Percentiles rank a stretch among this genome's conserved stretches.
Conservation (phyloP, 2,113 vertebrate genomes). For the Centrocercus urophasianus region DNA sequence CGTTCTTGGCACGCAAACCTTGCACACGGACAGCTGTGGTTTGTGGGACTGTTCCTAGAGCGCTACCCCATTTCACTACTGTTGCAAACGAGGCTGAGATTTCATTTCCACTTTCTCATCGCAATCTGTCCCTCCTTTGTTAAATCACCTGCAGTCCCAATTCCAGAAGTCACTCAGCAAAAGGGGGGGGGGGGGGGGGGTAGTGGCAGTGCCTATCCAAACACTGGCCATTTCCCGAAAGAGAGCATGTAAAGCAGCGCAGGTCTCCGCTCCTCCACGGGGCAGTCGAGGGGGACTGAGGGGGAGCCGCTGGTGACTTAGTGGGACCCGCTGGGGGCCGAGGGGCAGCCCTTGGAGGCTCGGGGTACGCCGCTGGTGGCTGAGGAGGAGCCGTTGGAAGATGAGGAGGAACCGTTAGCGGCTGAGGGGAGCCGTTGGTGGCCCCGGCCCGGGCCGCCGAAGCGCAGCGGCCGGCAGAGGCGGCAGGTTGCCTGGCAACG, state of each 20-base stretch:
- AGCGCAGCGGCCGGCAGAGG: too few relatives aligned
- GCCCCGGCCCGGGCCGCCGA: too few relatives aligned
- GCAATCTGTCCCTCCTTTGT: background rate
- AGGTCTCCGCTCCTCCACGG: background rate
- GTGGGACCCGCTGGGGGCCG: too few relatives aligned
- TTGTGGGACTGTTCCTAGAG: rapidly evolving
- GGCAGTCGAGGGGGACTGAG: background rate
- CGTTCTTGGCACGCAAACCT: rapidly evolving
- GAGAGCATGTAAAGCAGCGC: rapidly evolving
- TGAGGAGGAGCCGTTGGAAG: background rate
- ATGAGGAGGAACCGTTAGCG: background rate
- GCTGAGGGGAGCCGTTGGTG: background rate
- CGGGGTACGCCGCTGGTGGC: background rate
- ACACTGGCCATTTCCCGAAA: background rate
- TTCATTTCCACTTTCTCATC: background rate
- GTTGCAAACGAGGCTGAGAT: rapidly evolving
- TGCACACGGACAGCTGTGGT: rapidly evolving
- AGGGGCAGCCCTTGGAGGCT: background rate
- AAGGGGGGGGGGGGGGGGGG: too few relatives aligned
- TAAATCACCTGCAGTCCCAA: background rate
- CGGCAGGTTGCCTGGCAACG: too few relatives aligned
- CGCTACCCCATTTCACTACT: rapidly evolving
- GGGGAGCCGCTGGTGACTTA: background rate
- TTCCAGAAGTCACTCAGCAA: background rate
- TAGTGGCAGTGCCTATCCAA: background rate